Base-by-base conservation (phyloP, 1,140 invertebrate genomes). In the Mactra quadrangularis region DNA sequence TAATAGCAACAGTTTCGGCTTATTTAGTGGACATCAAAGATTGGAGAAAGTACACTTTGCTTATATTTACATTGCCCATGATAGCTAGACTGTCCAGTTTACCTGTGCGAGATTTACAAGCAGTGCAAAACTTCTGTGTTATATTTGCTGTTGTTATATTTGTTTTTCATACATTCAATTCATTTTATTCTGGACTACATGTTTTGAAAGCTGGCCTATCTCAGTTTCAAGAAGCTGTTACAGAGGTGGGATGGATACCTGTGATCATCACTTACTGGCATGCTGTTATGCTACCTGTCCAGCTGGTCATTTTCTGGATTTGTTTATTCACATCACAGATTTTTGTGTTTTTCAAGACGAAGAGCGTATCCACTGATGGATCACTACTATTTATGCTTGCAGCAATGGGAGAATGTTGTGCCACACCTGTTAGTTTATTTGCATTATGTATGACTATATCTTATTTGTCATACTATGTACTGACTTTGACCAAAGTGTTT, bases 361-460 rank as follows among this genome's bases (percentile, higher is more conserved):
- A 87, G 27, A 86, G 83, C 55, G 77, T 81, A 13, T 71, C 85
- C 0, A 79, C 89, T 27, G 91, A 92, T 59, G 90, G 93, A 45
- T 93, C 91, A 92, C 89, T 93, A 29, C 79, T 94, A 52, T 82
- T 93, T 59, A 45, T 94, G 27, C 85, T 94, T 27, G 93, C 92
- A 27, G 91, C 91, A 47, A 90, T 94, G 27, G 93, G 93, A 45
- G 92, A 94, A 79, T 93, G 94, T 41, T 94, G 94, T 87, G 91
- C 91, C 29, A 94, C 94, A 62, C 94, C 94, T n/a, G 86, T 95
- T 25, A 94, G 93, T 74, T 87, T 95, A 31, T 87, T 94, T 55
- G 94, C 93, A 7, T 92, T 94, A n/a, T 94, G 94, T 83, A 92
- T 95, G 4, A 92, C 94, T 0, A 93, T 95, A 13, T 93, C 94